Percentiles rank a stretch among this genome's conserved stretches.
These are phyloP conservation scores for Labia minor DNA, from an alignment of 2,888 invertebrate species.

Conservation along the genomic window DNA sequence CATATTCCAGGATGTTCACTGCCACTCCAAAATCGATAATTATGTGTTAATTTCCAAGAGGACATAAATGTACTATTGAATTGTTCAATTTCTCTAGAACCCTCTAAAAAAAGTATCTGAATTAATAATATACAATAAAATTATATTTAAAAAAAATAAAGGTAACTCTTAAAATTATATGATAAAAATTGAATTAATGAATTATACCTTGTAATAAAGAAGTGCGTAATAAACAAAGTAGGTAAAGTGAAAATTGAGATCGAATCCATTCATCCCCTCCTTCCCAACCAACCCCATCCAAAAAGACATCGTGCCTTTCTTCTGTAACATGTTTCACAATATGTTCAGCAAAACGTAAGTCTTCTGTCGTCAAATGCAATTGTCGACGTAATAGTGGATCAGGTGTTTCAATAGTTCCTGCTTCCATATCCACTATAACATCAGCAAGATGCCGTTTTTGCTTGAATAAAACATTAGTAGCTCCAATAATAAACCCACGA, in stretches of 20 bases:
- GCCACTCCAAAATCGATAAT: constrained; percentile 74
- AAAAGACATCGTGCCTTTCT: constrained; percentile 55
- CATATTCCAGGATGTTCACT: constrained; percentile 53
- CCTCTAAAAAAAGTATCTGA: constrained; percentile 44
- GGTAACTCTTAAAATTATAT: not conserved
- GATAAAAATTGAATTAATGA: not conserved
- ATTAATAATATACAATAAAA: not conserved
- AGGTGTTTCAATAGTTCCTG: constrained; percentile 70
- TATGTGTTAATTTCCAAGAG: constrained; percentile 79
- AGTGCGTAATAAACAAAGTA: constrained; percentile 69
- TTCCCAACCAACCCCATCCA: constrained; percentile 69
- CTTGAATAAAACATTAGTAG: constrained; percentile 96
- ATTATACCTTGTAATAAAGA: constrained; percentile 63
- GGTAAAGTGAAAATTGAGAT: constrained; percentile 81
- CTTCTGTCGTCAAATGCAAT: constrained; percentile 84
- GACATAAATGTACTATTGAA: constrained; percentile 75
- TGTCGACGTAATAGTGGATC: constrained; percentile 71
- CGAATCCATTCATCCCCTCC: constrained; percentile 96
- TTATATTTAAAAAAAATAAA: constrained; percentile 14
- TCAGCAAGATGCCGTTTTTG: constrained; percentile 89
- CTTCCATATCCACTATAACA: constrained; percentile 80
- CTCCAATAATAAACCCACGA: constrained; percentile 69
- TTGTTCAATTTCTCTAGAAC: constrained; percentile 70
- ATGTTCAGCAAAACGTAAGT: constrained; percentile 89
- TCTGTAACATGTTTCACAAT: constrained; percentile 63